Evolutionary conservation across 2,888 invertebrate genomes (phyloP).

Genomic region (Andrena bicolor): DNA sequence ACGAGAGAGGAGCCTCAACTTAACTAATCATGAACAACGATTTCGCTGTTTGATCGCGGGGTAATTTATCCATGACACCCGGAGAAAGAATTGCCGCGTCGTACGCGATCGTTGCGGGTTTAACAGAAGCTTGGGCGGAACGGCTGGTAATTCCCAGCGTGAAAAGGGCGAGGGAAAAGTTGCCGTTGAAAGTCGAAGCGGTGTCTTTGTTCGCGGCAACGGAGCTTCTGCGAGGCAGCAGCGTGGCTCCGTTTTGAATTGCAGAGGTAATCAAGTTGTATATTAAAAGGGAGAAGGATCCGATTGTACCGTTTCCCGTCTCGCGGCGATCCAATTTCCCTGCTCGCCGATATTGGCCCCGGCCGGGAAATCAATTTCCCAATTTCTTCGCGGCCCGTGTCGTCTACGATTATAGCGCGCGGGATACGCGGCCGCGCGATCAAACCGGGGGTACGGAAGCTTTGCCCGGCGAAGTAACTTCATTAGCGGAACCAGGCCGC

Average conservation of each 20-base stretch:
- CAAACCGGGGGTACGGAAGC: constrained; percentile 39
- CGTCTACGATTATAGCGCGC: constrained; percentile 31
- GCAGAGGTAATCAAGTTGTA: background rate
- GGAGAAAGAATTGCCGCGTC: background rate
- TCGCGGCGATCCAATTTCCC: constrained; percentile 9
- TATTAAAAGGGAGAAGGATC: background rate
- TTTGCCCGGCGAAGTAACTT: constrained; percentile 71
- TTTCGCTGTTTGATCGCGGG: background rate
- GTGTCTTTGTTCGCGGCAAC: too few relatives aligned
- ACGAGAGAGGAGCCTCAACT: background rate
- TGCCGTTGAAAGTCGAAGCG: too few relatives aligned
- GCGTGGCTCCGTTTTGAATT: background rate
- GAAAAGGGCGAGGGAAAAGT: too few relatives aligned
- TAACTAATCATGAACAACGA: constrained; percentile 35
- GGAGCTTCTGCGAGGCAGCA: too few relatives aligned
- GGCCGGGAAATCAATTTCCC: constrained; percentile 34
- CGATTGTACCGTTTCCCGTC: background rate
- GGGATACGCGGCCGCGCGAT: constrained; percentile 34
- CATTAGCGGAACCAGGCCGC: constrained; percentile 79
- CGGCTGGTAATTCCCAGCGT: too few relatives aligned
- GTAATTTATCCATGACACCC: background rate
- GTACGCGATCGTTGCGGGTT: background rate
- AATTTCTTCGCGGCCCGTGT: constrained; percentile 32
- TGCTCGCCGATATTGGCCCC: constrained; percentile 6
- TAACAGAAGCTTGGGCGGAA: too few relatives aligned